phyloP scores from a whole-genome alignment of 2,888 invertebrate species.

The Pharmacophagus antenor region DNA sequence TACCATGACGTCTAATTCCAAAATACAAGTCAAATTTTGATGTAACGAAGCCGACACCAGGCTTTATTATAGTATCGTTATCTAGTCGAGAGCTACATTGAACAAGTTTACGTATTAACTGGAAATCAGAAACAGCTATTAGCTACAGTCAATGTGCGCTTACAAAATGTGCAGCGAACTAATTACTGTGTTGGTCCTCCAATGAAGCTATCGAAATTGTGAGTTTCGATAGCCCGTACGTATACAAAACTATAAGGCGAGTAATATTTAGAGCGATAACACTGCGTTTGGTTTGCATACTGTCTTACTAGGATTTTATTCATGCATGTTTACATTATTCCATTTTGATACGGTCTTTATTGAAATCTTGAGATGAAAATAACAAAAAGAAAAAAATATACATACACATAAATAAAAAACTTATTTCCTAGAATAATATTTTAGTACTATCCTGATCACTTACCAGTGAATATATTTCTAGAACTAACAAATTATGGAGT shows the following conservation, averaged over 20 bases:
- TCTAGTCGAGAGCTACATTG: slow-evolving; percentile 15
- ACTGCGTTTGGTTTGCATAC: too few species aligned
- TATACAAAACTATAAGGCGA: slow-evolving; percentile 17
- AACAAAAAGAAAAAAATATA: too few species aligned
- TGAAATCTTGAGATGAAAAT: too few species aligned
- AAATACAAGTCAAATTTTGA: slow-evolving; percentile 22
- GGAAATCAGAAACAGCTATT: slow-evolving; percentile 23
- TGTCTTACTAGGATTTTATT: too few species aligned
- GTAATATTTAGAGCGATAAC: neutral
- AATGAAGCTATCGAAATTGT: slow-evolving; percentile 29
- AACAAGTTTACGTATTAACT: slow-evolving; percentile 25
- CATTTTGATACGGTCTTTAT: too few species aligned
- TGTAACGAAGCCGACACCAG: slow-evolving; percentile 13
- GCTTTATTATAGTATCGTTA: slow-evolving; percentile 28
- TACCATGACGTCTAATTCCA: neutral
- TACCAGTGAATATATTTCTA: too few species aligned
- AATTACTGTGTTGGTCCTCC: slow-evolving; percentile 28
- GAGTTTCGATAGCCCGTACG: slow-evolving; percentile 17
- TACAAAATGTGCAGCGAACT: slow-evolving; percentile 22
- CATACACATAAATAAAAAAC: too few species aligned
- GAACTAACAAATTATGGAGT: too few species aligned
- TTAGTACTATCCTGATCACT: too few species aligned
- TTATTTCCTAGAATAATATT: too few species aligned
- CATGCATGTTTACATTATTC: too few species aligned
- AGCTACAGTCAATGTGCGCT: slow-evolving; percentile 15